Conservation (phyloP, 1,140 invertebrate genomes). For the Drosophila suzukii region DNA sequence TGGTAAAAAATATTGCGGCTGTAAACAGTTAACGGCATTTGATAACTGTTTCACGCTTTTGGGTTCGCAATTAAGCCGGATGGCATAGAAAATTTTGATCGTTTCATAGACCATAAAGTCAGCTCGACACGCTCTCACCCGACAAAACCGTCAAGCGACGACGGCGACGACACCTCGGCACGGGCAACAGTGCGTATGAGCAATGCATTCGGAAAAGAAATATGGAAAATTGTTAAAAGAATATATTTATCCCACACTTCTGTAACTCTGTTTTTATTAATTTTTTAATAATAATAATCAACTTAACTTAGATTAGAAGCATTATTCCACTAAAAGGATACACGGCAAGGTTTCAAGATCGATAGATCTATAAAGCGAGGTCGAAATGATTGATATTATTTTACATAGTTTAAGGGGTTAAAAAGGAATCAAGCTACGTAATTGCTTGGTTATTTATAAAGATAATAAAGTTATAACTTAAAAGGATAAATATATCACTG, state of each 20-base stretch:
- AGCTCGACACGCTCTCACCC: slow-evolving; percentile 53
- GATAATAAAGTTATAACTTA: neutral
- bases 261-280: too few species aligned
- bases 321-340: too few species aligned
- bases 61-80: slow-evolving; percentile 66
- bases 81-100: slow-evolving; percentile 73
- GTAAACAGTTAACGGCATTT: slow-evolving; percentile 64
- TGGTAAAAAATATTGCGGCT: slow-evolving; percentile 38
- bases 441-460: too few species aligned
- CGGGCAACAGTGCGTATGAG: slow-evolving; percentile 74
- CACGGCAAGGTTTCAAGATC: too few species aligned
- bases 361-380: too few species aligned
- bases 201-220: slow-evolving; percentile 21
- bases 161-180: slow-evolving; percentile 16
- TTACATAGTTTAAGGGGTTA: too few species aligned
- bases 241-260: neutral
- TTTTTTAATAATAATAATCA: too few species aligned
- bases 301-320: too few species aligned
- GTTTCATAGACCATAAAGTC: slow-evolving; percentile 76
- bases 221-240: neutral
- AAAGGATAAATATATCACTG: neutral
- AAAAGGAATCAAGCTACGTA: too few species aligned
- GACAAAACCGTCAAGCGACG: slow-evolving; percentile 21
- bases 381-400: too few species aligned
- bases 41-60: slow-evolving; percentile 74